These are phyloP conservation scores for Tylochromis polylepis DNA, from an alignment of 2,113 vertebrate genomes.

Conservation along the genomic window DNA sequence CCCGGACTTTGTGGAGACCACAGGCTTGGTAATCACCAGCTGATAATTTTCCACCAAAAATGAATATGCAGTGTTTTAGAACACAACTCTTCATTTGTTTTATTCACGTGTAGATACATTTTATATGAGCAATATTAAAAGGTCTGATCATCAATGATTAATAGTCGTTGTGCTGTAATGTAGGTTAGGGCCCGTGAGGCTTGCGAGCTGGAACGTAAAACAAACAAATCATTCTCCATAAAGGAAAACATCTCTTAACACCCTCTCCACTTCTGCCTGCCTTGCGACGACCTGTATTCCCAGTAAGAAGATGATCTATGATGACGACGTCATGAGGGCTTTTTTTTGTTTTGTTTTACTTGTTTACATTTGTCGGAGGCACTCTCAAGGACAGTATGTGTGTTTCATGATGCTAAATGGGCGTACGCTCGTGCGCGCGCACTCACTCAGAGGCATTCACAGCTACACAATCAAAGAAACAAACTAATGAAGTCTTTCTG, in stretches of 20 bases:
- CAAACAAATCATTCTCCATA: slow-evolving; percentile 64
- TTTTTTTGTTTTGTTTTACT: background rate
- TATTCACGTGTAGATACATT: slow-evolving; percentile 50
- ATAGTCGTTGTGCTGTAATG: slow-evolving; percentile 69
- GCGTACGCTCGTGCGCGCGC: background rate
- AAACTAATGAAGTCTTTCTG: slow-evolving; percentile 26
- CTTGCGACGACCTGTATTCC: slow-evolving; percentile 24
- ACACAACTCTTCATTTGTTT: slow-evolving; percentile 31
- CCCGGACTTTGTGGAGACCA: background rate
- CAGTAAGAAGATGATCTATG: slow-evolving; percentile 10
- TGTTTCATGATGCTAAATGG: background rate
- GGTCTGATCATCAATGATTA: slow-evolving; percentile 74
- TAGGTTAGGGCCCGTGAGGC: slow-evolving; percentile 70
- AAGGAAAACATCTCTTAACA: slow-evolving; percentile 52
- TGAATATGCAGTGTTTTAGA: background rate
- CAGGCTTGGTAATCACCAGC: background rate
- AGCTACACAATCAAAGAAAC: slow-evolving; percentile 25
- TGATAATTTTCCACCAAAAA: background rate
- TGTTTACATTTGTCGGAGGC: background rate
- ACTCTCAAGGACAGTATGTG: slow-evolving; percentile 23
- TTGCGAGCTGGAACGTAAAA: slow-evolving; percentile 38
- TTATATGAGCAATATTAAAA: slow-evolving; percentile 66
- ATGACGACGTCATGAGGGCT: background rate
- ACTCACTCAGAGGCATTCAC: slow-evolving; percentile 27
- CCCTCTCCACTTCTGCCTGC: slow-evolving; percentile 1